Conservation (phyloP, 2,888 invertebrate species). For the Lucinisca nassula region DNA sequence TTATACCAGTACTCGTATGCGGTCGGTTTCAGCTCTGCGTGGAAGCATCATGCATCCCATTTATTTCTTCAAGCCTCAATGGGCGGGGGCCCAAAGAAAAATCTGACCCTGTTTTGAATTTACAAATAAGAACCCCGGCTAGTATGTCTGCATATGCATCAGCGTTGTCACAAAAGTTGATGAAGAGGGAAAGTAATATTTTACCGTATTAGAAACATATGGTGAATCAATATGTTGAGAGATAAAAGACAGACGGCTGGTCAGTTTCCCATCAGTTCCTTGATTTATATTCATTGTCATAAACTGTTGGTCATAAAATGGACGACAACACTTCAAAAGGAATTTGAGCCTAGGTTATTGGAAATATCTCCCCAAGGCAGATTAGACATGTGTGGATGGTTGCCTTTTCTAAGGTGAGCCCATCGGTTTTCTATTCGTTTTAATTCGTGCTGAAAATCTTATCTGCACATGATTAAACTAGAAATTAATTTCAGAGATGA, state of each 20-base stretch:
- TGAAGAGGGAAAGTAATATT: too few species aligned
- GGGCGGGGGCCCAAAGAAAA: too few species aligned
- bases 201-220: neutral
- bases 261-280: neutral
- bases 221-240: neutral
- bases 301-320: neutral
- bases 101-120: too few species aligned
- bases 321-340: neutral
- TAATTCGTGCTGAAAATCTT: neutral
- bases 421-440: neutral
- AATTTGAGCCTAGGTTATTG: neutral
- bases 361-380: neutral
- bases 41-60: too few species aligned
- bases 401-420: neutral
- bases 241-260: neutral
- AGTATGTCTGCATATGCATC: too few species aligned
- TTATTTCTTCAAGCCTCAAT: too few species aligned
- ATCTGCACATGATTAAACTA: neutral
- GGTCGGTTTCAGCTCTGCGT: too few species aligned
- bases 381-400: neutral
- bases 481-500: too few species aligned
- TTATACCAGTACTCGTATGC: too few species aligned
- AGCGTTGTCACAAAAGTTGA: too few species aligned
- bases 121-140: too few species aligned
- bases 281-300: neutral